phyloP scores from a whole-genome alignment of 2,888 invertebrate species.

The Trissolcus brochymenae region DNA sequence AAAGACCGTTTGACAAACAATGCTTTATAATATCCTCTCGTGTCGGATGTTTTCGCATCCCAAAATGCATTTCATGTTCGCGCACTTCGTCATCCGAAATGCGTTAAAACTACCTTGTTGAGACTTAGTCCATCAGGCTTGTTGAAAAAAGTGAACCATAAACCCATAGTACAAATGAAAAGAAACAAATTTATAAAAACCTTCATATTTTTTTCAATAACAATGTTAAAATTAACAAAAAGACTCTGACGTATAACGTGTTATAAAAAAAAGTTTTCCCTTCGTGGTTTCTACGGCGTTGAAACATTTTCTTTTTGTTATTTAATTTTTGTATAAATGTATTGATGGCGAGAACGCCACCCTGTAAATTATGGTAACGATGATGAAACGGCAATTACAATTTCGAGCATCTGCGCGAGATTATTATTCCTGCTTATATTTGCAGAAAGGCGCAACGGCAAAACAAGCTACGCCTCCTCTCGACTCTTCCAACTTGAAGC shows the following conservation, averaged over 20 bases:
- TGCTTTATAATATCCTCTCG: slow-evolving; percentile 23
- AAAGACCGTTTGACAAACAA: slow-evolving; percentile 21
- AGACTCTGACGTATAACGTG: too few relatives aligned
- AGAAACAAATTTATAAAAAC: too few relatives aligned
- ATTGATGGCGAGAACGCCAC: slow-evolving; percentile 19
- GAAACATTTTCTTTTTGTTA: not conserved
- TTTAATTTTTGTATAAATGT: slow-evolving; percentile 3
- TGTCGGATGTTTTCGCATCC: slow-evolving; percentile 8
- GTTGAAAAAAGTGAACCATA: too few relatives aligned
- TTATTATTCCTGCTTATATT: slow-evolving; percentile 53
- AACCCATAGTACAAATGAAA: too few relatives aligned
- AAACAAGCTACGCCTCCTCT: slow-evolving; percentile 45
- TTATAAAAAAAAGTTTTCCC: not conserved
- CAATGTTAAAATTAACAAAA: too few relatives aligned
- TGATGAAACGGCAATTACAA: slow-evolving; percentile 48
- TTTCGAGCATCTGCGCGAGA: slow-evolving; percentile 28
- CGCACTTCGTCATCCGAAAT: slow-evolving; percentile 10
- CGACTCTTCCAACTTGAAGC: slow-evolving; percentile 49
- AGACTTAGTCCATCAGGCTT: too few relatives aligned
- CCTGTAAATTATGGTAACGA: slow-evolving; percentile 16
- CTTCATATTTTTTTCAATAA: too few relatives aligned
- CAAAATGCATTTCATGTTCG: slow-evolving; percentile 18
- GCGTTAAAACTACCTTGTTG: slow-evolving; percentile 1
- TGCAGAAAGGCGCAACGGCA: slow-evolving; percentile 39
- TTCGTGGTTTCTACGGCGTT: too few relatives aligned